Conservation (phyloP, 2,888 invertebrate species). For the Trissonchulus latispiculum region DNA sequence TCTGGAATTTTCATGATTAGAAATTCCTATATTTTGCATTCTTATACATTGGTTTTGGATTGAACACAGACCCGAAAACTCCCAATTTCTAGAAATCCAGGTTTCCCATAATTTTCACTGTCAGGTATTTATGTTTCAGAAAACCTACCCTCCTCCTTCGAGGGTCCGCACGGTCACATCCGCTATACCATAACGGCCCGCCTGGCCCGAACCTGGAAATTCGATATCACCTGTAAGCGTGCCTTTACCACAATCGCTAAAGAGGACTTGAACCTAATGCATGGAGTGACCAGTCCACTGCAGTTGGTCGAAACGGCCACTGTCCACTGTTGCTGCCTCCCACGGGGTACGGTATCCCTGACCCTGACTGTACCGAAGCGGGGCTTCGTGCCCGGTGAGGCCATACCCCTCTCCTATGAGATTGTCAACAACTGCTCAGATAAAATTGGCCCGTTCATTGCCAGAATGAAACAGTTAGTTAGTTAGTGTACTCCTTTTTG, state of each 20-base stretch:
- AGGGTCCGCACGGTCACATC: conserved; percentile 12
- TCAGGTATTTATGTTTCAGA: background rate
- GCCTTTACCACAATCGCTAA: conserved; percentile 9
- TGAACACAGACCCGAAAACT: too few relatives aligned
- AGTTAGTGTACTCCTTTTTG: too few relatives aligned
- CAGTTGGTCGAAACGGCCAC: background rate
- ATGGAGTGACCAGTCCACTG: background rate
- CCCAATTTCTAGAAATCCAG: too few relatives aligned
- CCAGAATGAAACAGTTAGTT: background rate
- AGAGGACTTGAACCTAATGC: conserved; percentile 6
- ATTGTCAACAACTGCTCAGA: background rate
- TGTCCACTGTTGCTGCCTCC: conserved; percentile 2
- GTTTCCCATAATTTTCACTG: too few relatives aligned
- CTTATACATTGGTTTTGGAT: too few relatives aligned
- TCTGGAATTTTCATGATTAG: too few relatives aligned
- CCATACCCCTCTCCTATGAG: background rate
- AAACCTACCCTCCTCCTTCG: conserved; percentile 2
- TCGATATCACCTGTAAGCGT: conserved; percentile 9
- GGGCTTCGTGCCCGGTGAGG: conserved; percentile 13
- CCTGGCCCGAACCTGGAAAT: conserved; percentile 8
- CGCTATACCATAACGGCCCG: background rate
- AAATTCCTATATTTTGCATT: too few relatives aligned
- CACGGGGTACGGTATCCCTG: background rate
- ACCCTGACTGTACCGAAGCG: background rate
- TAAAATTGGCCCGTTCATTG: background rate